Evolutionary conservation across 2,113 vertebrate genomes (phyloP).

Genomic region (Mugil cephalus): DNA sequence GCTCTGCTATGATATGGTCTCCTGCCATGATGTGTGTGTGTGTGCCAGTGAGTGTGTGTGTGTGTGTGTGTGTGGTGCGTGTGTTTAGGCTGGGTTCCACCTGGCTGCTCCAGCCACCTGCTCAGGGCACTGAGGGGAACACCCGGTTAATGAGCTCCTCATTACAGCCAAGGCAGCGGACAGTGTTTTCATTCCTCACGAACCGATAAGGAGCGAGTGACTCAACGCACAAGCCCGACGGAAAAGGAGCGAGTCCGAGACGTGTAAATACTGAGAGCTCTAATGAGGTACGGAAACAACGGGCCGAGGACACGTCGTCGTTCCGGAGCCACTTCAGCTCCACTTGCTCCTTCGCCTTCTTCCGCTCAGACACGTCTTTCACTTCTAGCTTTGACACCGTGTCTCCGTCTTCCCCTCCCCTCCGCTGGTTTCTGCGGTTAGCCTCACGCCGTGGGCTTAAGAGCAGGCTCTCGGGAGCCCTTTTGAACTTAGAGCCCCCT

Average conservation of each 20-base stretch:
- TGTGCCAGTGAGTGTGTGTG: slow-evolving; percentile 26
- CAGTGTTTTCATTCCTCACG: slow-evolving; percentile 20
- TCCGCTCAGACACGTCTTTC: slow-evolving; percentile 39
- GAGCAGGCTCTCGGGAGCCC: slow-evolving; percentile 56
- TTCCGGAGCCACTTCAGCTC: slow-evolving; percentile 7
- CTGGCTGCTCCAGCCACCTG: slow-evolving; percentile 80
- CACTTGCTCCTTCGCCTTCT: background rate
- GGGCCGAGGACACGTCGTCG: slow-evolving; percentile 33
- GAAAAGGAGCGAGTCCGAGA: slow-evolving; percentile 12
- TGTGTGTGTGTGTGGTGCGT: slow-evolving; percentile 32
- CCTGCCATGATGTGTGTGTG: slow-evolving; percentile 53
- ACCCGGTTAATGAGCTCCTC: slow-evolving; percentile 80
- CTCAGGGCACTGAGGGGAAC: slow-evolving; percentile 72
- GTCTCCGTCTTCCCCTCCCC: slow-evolving; percentile 29
- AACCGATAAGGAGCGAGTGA: slow-evolving; percentile 30
- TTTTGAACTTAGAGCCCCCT: slow-evolving; percentile 66
- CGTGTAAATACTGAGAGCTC: slow-evolving; percentile 31
- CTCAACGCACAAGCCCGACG: background rate
- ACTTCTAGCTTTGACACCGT: slow-evolving; percentile 40
- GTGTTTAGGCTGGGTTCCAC: slow-evolving; percentile 64
- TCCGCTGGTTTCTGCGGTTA: slow-evolving; percentile 66
- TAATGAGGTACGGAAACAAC: slow-evolving; percentile 53
- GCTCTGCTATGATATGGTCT: slow-evolving; percentile 51
- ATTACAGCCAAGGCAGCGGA: slow-evolving; percentile 67
- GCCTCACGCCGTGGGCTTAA: slow-evolving; percentile 68